Conservation (phyloP, 2,888 invertebrate species). For the Coecobrya sp. region DNA sequence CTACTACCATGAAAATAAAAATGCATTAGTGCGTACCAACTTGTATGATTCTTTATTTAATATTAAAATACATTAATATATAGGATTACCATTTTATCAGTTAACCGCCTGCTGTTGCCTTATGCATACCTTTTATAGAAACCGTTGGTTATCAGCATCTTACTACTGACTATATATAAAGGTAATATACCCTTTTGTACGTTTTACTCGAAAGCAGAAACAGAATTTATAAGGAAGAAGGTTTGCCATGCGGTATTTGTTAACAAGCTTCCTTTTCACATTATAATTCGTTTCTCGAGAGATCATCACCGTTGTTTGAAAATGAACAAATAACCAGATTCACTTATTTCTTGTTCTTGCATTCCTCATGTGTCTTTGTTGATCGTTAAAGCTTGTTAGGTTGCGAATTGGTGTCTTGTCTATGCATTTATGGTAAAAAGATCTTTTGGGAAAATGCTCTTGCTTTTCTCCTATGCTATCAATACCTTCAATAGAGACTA, state of each 20-base stretch:
- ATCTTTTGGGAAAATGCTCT: no score
- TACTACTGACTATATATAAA: not conserved
- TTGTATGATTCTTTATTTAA: not conserved
- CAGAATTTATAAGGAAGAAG: slow-evolving; percentile 3
- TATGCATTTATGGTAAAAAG: no score
- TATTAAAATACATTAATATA: not conserved
- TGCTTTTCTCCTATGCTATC: no score
- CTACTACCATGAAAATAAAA: slow-evolving; percentile 46
- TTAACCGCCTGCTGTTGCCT: not conserved
- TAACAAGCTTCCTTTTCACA: slow-evolving; percentile 59
- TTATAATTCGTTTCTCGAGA: slow-evolving; percentile 2
- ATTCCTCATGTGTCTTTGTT: not conserved
- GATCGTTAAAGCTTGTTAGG: no score
- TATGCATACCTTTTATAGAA: not conserved
- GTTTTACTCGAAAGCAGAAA: not conserved
- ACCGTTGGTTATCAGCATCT: not conserved
- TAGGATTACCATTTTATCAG: slow-evolving; percentile 30
- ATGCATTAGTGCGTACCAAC: not conserved
- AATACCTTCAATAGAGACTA: no score
- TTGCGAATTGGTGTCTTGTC: no score
- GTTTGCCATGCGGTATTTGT: slow-evolving; percentile 24
- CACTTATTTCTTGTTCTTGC: slow-evolving; percentile 50
- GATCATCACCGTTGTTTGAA: slow-evolving; percentile 36
- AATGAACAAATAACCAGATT: slow-evolving; percentile 61
- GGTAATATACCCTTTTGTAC: not conserved